These are phyloP conservation scores for Antheraea mylitta DNA, from an alignment of 1,140 invertebrate genomes.

Conservation along the genomic window DNA sequence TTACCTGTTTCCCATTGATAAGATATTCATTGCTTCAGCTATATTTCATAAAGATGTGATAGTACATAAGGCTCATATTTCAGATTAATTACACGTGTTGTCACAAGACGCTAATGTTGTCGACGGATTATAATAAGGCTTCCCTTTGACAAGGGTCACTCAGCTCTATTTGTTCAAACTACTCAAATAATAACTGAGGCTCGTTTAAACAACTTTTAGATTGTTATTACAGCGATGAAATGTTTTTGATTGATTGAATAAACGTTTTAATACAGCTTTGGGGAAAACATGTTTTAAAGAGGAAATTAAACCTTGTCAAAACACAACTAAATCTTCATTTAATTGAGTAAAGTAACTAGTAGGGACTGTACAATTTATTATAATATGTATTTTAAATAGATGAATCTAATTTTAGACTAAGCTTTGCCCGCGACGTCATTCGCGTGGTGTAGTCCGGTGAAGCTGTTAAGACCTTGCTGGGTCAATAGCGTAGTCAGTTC, in stretches of 20 bases:
- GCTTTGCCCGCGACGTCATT: no score
- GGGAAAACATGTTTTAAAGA: not conserved
- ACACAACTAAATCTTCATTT: not conserved
- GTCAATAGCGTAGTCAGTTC: no score
- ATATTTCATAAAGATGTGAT: not conserved
- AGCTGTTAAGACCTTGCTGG: no score
- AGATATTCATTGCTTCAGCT: no score
- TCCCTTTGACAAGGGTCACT: constrained; percentile 41
- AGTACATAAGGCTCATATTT: constrained; percentile 15
- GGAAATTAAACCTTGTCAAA: not conserved
- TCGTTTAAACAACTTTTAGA: constrained; percentile 18
- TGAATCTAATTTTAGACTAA: no score
- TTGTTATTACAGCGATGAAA: constrained; percentile 6
- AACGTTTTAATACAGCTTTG: not conserved
- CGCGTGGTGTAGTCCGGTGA: no score
- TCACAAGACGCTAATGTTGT: constrained; percentile 48
- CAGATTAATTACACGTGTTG: constrained; percentile 33
- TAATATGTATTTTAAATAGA: no score
- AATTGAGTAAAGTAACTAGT: not conserved
- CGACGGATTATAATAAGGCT: constrained; percentile 33
- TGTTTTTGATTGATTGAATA: constrained; percentile 8
- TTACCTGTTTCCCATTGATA: no score
- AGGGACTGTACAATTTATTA: no score
- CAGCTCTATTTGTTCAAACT: constrained; percentile 36
- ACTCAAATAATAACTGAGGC: constrained; percentile 24